These are phyloP conservation scores for Ceratosolen solmsi DNA, from an alignment of 1,140 invertebrate genomes.

Conservation along the genomic window DNA sequence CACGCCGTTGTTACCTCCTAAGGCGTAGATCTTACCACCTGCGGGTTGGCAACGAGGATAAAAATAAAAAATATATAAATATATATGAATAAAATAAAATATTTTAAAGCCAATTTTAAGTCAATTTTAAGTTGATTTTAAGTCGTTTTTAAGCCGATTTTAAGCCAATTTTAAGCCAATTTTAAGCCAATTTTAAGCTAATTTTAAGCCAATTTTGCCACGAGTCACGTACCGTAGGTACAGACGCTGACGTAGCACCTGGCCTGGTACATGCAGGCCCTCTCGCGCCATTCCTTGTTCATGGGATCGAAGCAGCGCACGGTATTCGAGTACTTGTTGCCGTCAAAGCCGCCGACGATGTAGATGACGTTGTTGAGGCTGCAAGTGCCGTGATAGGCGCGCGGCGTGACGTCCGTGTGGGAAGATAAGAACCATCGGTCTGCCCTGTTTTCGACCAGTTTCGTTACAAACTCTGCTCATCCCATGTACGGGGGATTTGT, in stretches of 20 bases:
- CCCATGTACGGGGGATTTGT: too few species aligned
- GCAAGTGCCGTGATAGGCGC: constrained; percentile 85
- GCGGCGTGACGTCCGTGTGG: constrained; percentile 77
- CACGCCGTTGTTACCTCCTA: constrained; percentile 91
- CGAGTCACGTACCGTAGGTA: constrained; percentile 77
- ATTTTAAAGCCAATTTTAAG: too few species aligned
- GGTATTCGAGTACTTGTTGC: constrained; percentile 82
- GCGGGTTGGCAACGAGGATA: neutral
- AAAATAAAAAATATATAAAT: too few species aligned
- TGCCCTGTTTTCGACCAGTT: constrained; percentile 68
- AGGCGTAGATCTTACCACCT: constrained; percentile 86
- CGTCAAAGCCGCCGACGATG: constrained; percentile 85
- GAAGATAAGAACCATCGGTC: constrained; percentile 79
- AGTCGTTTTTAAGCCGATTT: too few species aligned
- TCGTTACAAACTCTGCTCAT: neutral
- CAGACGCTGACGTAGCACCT: constrained; percentile 86
- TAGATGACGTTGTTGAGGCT: constrained; percentile 80
- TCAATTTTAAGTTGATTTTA: too few species aligned
- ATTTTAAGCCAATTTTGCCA: too few species aligned
- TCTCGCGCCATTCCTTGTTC: constrained; percentile 78
- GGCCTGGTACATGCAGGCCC: constrained; percentile 83
- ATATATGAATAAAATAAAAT: too few species aligned
- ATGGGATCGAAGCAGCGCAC: constrained; percentile 80
- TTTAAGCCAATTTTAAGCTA: too few species aligned
- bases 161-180: too few species aligned